Percentiles rank a stretch among this genome's conserved stretches.
These are phyloP conservation scores for Temnothorax longispinosus DNA, from an alignment of 1,140 invertebrate genomes.

Conservation along the genomic window DNA sequence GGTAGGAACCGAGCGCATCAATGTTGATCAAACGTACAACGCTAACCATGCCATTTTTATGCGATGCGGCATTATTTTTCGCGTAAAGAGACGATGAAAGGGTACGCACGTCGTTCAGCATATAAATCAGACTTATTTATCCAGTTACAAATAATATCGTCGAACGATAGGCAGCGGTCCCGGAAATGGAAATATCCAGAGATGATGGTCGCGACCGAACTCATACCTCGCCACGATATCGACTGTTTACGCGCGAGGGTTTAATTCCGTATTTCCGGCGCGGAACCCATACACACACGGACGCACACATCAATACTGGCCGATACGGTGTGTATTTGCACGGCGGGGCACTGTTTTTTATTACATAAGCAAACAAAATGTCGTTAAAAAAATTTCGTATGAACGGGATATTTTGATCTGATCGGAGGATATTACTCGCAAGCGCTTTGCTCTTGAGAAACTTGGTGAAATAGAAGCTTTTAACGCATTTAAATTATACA, in stretches of 20 bases:
- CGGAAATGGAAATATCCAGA: conserved; percentile 53
- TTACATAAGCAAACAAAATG: conserved; percentile 46
- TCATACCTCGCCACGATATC: conserved; percentile 40
- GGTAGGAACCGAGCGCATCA: background rate
- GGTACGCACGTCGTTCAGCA: background rate
- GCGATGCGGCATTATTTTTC: conserved; percentile 52
- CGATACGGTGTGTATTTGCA: conserved; percentile 49
- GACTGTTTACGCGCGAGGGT: conserved; percentile 52
- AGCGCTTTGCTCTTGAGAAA: conserved; percentile 7
- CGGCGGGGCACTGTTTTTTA: conserved; percentile 31
- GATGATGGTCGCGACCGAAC: background rate
- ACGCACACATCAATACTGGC: background rate
- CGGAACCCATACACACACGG: background rate
- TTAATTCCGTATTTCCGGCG: conserved; percentile 53
- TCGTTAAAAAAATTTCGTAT: conserved; percentile 47
- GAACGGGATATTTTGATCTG: background rate
- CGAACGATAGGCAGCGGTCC: conserved; percentile 24
- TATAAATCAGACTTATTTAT: conserved; percentile 61
- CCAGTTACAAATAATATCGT: conserved; percentile 55
- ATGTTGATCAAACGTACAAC: conserved; percentile 3
- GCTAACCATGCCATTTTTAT: conserved; percentile 28
- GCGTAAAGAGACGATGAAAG: conserved; percentile 53
- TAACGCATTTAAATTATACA: conserved; percentile 37
- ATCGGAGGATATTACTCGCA: background rate
- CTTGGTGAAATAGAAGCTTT: conserved; percentile 37